Base-by-base conservation (phyloP, 2,888 invertebrate species). In the Corythucha ciliata region DNA sequence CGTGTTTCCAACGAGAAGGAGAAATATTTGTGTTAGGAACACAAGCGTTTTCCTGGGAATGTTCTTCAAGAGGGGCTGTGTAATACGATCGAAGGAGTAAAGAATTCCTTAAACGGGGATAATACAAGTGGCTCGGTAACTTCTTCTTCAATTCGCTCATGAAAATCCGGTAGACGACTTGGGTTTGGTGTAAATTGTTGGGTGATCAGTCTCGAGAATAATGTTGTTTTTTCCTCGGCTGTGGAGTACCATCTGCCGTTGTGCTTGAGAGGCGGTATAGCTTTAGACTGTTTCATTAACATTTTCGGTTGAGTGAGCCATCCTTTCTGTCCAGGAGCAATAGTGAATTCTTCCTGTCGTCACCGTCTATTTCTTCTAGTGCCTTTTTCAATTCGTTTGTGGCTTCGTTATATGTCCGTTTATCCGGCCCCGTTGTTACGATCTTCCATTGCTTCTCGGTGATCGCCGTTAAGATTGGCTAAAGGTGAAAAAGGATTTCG, bases 31-130 rank as follows among this genome's bases (percentile, higher is more conserved):
- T 5, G 26, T 42, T 22, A 42, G 21, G 5, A 7, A 18, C 4
- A 42, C 42, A 5, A 42, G 42, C 3, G 42, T 42, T 18, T 26
- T 42, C 10, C 42, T 22, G 4, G 6, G 25, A 6, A 42, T 24
- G 25, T 47, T 47, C 36, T 47, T 47, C 5, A 22, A n/a, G 25
- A 47, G 47, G 3, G 37, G 47, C 34, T 47, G 47, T 4, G 47
- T 47, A 10, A 47, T 47, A 3, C 34, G n/a, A 34, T 47, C 47
- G 14, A 25, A 6, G 36, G 36, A 2, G n/a, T 47, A 29, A 34
- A 36, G 14, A 36, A 36, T 22, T 47, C 36, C n/a, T 36, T 47
- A 14, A 47, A 47, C 2, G 34, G 36, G 2, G 47, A 24, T 8
- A 36, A 8, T n/a, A 12, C 24, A 7, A 47, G 25, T 24, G 47